Evolutionary conservation across 2,113 vertebrate species (phyloP), one percentile per base, ranked within the genome.

Genomic region (Phrynosoma platyrhinos): DNA sequence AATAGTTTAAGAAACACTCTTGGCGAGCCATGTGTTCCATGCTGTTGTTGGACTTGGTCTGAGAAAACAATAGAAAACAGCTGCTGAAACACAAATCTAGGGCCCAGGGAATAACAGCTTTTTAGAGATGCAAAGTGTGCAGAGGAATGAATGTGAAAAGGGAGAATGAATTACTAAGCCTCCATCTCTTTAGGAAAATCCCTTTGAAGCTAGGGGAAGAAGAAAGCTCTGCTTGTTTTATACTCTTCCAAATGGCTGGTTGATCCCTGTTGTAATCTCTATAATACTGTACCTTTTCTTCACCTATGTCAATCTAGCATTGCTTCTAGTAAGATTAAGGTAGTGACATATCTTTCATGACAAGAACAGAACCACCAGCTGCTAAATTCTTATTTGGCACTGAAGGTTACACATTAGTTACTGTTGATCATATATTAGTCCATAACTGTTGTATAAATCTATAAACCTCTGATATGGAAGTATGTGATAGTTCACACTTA

Each of bases 1-100:
- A 85, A 88, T 82, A 90, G 75, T 62, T 91, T 86, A 94, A 93
- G 90, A 96, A 95, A 94, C 92, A 87, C 93, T 90, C 92, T 92
- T 95, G 94, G 93, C 92, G 91, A 95, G 91, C 84, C 88, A 89
- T 91, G 91, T 89, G 89, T 94, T 94, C 91, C 83, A 77, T 86
- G 90, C 90, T 88, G 87, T 82, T 92, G 94, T 92, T 94, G 92
- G 92, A 92, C 95, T 93, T 92, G 94, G 90, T 91, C 91, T 91
- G 84, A 79, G 89, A 87, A 95, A 93, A 95, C 94, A 96, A 95
- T 93, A 92, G 92, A 88, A 94, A 95, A 93, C 95, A 96, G 95
- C 94, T 96, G 95, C 92, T 94, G 95, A 96, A 94, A 90, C 88
- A 71, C 89, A 93, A 52, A 89, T 91, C 83, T 78, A 88, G 84